Base-by-base conservation (phyloP, 2,113 vertebrate genomes). In the Stictonetta naevosa region DNA sequence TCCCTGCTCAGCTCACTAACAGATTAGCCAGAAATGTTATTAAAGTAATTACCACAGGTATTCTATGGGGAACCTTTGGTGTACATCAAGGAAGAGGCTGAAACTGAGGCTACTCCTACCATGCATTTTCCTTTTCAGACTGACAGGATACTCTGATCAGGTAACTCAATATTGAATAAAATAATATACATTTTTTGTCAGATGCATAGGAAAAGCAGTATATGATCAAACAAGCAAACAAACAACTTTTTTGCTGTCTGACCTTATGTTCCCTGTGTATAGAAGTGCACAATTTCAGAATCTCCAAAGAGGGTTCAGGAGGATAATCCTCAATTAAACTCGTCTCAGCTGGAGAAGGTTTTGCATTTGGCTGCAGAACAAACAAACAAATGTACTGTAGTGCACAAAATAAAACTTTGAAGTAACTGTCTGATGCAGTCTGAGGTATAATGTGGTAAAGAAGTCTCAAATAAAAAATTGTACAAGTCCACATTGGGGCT, bases 321-420 rank as follows among this genome's bases (percentile, higher is more conserved):
- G 58, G 44, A 91, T 48, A 48, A 87, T 88, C 73, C 74, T 88
- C 53, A 25, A 33, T 15, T 48, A 71, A 75, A 82, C 58, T 82
- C 25, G 5, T 75, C 91, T 68, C 58, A 64, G 69, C 80, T 72
- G 89, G 71, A 89, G 86, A 18, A 87, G 40, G 71, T 76, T 95
- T 95, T 95, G 84, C 89, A 91, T 92, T 95, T 96, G 96, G 95
- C 94, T 90, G 89, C 53, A 87, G 89, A 96, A 94, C 88, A 97
- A 95, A 95, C 91, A 92, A 95, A 92, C 62, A 82, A 42, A 91
- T 56, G 26, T 14, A 56, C 58, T 13, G 17, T 44, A 48, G 53
- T 36, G 55, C 40, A 76, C 75, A 69, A 90, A 91, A 91, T 50
- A 50, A 62, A 91, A 91, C 96, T 97, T 93, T 94, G 93, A 94